These are phyloP conservation scores for Pampusana beccarii DNA, from an alignment of 2,113 vertebrate species.

Conservation along the genomic window DNA sequence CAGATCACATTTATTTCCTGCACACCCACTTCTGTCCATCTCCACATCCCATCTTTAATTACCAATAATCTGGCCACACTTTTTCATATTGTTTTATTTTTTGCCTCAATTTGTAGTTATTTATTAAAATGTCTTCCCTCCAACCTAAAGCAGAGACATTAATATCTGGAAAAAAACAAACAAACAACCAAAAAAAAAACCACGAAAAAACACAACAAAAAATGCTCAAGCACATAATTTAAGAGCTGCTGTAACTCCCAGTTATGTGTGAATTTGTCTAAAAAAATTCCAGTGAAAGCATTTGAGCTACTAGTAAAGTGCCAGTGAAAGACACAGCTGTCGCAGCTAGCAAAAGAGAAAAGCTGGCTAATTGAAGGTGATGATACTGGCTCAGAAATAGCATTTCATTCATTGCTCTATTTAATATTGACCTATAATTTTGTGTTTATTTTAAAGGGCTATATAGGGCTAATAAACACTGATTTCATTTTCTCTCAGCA, in stretches of 20 bases:
- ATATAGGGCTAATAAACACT: background rate
- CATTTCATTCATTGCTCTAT: background rate
- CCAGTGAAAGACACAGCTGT: background rate
- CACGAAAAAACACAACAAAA: too few relatives aligned
- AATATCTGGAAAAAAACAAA: background rate
- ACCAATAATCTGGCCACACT: background rate
- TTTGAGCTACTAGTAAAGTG: background rate
- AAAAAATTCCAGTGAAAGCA: background rate
- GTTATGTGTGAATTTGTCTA: background rate
- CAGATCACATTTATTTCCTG: background rate
- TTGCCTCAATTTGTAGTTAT: background rate
- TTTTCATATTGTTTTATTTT: background rate
- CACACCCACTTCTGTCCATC: background rate
- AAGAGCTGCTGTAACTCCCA: background rate
- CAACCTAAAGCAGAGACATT: background rate
- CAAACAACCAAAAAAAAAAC: too few relatives aligned
- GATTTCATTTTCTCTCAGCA: background rate
- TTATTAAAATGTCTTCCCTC: background rate
- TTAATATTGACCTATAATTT: slow-evolving; percentile 3
- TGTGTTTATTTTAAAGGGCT: slow-evolving; percentile 6
- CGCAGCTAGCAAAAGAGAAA: background rate
- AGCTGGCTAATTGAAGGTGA: background rate
- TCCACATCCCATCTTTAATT: background rate
- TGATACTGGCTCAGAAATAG: slow-evolving; percentile 17
- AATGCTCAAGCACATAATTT: background rate